phyloP scores from a whole-genome alignment of 2,113 vertebrate genomes.

The Gracilinanus agilis region DNA sequence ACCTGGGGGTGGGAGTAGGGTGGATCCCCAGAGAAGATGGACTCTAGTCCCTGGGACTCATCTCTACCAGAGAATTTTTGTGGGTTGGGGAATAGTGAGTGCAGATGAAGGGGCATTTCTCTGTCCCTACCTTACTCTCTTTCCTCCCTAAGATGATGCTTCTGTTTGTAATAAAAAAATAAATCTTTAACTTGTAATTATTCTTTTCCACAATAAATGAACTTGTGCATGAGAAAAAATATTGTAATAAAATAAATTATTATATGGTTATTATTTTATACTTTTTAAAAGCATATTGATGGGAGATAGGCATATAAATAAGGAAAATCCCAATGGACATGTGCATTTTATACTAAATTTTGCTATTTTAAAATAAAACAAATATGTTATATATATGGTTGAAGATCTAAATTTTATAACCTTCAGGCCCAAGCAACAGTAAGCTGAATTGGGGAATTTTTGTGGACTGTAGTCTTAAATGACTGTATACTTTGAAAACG shows the following conservation, averaged over 20 bases:
- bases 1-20: background rate
- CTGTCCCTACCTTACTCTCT: background rate
- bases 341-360: background rate
- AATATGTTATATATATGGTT: background rate
- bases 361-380: background rate
- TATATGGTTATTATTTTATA: background rate
- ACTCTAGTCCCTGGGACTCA: background rate
- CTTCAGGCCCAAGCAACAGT: fast-evolving
- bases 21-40: background rate
- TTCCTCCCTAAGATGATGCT: background rate
- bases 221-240: conserved; percentile 39
- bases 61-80: background rate
- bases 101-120: background rate
- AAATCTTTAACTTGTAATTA: conserved; percentile 61
- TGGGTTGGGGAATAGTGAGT: background rate
- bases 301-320: background rate
- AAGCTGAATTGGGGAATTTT: background rate
- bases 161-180: conserved; percentile 73
- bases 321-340: background rate
- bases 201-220: conserved; percentile 82
- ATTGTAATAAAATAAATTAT: too few relatives aligned
- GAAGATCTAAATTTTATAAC: background rate
- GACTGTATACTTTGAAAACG: background rate
- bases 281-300: background rate
- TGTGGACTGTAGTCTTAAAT: background rate